phyloP scores from a whole-genome alignment of 2,797 vertebrate genomes.

The Rhinogobio ventralis region DNA sequence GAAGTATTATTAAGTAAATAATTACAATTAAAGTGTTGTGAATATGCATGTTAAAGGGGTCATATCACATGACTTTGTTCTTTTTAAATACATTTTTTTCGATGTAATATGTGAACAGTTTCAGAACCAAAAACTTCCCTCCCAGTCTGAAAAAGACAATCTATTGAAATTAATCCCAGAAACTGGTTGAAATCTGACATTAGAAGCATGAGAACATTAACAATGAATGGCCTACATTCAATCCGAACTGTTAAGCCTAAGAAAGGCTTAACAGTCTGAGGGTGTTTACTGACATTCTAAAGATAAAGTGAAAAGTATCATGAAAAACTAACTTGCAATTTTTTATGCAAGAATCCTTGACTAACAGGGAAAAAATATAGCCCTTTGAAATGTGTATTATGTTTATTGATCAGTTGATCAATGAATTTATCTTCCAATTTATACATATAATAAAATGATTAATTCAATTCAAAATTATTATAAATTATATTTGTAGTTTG shows the following conservation, averaged over 20 bases:
- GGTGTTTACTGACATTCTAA: background rate
- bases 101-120: background rate
- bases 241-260: background rate
- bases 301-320: background rate
- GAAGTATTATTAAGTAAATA: background rate
- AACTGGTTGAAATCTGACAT: background rate
- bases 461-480: too few species aligned
- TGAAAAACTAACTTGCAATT: background rate
- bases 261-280: background rate
- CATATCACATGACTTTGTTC: background rate
- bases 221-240: background rate
- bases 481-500: background rate
- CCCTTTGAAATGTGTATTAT: background rate
- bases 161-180: background rate
- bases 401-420: background rate
- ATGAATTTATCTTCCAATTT: background rate
- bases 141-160: background rate
- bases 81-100: background rate
- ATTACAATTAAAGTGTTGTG: background rate
- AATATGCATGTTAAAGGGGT: background rate
- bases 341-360: background rate
- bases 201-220: background rate
- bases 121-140: background rate
- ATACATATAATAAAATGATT: background rate
- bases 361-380: background rate